Conservation (phyloP, 1,140 invertebrate species). For the Temnothorax longispinosus region DNA sequence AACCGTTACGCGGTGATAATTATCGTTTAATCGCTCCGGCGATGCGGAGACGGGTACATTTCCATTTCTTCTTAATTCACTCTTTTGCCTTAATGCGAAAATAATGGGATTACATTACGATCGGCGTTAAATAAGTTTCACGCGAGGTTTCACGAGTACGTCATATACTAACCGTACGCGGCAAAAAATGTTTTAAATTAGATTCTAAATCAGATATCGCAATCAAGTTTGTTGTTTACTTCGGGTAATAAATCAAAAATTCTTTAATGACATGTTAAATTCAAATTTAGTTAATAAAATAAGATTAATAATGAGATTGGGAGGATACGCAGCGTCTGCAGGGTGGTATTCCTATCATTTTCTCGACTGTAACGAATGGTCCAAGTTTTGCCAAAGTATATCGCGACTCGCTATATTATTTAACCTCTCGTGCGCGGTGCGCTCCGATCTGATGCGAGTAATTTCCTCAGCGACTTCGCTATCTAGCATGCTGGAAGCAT, state of each 20-base stretch:
- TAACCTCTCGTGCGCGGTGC: not conserved
- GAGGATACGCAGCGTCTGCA: too few species aligned
- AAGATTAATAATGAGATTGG: not conserved
- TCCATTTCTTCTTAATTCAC: constrained; percentile 22
- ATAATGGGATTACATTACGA: constrained; percentile 15
- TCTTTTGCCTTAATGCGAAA: constrained; percentile 33
- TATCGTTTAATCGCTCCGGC: constrained; percentile 52
- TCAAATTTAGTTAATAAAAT: not conserved
- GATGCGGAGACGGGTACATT: constrained; percentile 8
- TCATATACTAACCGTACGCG: not conserved
- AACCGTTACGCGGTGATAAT: constrained; percentile 54
- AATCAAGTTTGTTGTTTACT: not conserved
- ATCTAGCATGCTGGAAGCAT: constrained; percentile 37
- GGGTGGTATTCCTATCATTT: not conserved
- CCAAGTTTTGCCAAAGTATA: not conserved
- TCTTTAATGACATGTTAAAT: not conserved
- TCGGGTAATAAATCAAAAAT: not conserved
- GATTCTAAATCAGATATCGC: not conserved
- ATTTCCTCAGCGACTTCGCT: not conserved
- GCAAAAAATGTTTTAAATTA: not conserved
- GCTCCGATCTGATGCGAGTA: constrained; percentile 9
- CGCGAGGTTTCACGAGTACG: not conserved
- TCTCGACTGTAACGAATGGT: not conserved
- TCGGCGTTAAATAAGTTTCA: not conserved
- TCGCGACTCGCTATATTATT: constrained; percentile 24